Evolutionary conservation across 2,888 invertebrate genomes (phyloP), one percentile per base, ranked within the genome.

Genomic region (Xestia sexstrigata): DNA sequence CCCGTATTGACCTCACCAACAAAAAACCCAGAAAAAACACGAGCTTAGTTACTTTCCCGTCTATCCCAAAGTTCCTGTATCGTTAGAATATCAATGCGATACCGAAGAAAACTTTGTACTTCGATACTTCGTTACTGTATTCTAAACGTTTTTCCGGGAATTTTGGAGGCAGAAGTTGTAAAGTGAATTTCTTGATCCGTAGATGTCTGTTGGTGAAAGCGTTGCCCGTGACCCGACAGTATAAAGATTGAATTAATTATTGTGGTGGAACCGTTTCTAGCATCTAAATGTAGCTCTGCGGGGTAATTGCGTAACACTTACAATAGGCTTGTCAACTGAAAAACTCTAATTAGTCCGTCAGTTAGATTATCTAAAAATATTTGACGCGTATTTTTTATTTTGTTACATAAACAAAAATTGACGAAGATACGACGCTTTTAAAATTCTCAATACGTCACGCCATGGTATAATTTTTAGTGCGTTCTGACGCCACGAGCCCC

Each of bases 71-170:
- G 85, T 89, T 87, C 74, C 80, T 81, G 82, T 89, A 88, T 88
- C 86, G 85, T 86, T 78, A 79, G 89, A 88, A 88, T 89, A 88
- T 88, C 89, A 88, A 88, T 88, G 87, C 76, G 89, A 78, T 79
- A 78, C 82, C 71, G 74, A 74, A 60, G 52, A 62, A 70, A 87
- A 87, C 78, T 89, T 87, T 68, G 30, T 74, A 76, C 81, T 81
- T 82, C 79, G 83, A 83, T 88, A 86, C 83, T 80, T 86, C 79
- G 84, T 83, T 88, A 83, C 83, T 71, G 79, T 80, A 83, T 86
- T 87, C 78, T 87, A 88, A 89, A 85, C 88, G 86, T 85, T 88
- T 87, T 88, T 83, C 79, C 39, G 75, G 86, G 71, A 87, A 87
- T 84, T 88, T 78, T 39, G 68, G 70, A 74, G 52, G 82, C 63